Conservation (phyloP, 2,797 vertebrate genomes). For the Danio tinwini region DNA sequence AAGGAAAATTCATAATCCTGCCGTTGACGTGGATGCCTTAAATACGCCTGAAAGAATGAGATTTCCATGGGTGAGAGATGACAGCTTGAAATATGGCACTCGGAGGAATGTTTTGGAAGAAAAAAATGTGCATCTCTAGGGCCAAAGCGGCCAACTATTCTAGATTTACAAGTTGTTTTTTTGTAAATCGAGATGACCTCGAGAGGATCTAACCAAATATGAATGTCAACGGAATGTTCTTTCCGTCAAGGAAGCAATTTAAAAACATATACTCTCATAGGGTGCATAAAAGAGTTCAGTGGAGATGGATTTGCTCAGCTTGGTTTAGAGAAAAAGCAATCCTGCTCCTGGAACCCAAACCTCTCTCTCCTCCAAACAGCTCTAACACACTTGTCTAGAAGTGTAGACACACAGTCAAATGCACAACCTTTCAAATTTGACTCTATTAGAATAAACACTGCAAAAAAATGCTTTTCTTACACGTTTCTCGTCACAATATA, state of each 20-base stretch:
- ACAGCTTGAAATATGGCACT: slow-evolving; percentile 69
- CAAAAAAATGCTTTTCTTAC: too few species aligned
- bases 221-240: slow-evolving; percentile 61
- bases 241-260: slow-evolving; percentile 62
- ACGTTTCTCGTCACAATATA: too few species aligned
- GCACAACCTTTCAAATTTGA: too few species aligned
- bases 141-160: slow-evolving; percentile 43
- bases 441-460: too few species aligned
- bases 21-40: slow-evolving; percentile 73
- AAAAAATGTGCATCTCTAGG: slow-evolving; percentile 51
- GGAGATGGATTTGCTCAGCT: slow-evolving; percentile 59
- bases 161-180: slow-evolving; percentile 67
- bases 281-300: slow-evolving; percentile 61
- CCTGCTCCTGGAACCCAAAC: not conserved
- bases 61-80: slow-evolving; percentile 73
- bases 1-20: slow-evolving; percentile 74
- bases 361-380: too few species aligned
- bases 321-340: slow-evolving; percentile 1
- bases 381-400: too few species aligned
- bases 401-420: too few species aligned
- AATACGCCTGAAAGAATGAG: slow-evolving; percentile 68
- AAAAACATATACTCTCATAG: slow-evolving; percentile 68
- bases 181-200: slow-evolving; percentile 67
- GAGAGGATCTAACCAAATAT: slow-evolving; percentile 32
- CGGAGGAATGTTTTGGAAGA: slow-evolving; percentile 63